Evolutionary conservation across 2,113 vertebrate genomes (phyloP).

Genomic region (Orcinus orca): DNA sequence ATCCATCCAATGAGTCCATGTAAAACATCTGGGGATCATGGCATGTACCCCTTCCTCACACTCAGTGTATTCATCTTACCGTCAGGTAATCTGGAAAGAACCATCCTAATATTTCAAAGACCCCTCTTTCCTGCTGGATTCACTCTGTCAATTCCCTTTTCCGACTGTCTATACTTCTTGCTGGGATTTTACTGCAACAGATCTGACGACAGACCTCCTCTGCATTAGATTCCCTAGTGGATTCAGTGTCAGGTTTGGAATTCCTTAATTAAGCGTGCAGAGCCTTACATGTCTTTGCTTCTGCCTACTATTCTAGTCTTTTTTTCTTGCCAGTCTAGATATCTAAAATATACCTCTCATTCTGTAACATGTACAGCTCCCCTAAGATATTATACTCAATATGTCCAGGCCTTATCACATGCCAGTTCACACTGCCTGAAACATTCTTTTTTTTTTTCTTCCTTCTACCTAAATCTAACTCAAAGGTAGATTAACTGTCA

Average conservation of each 20-base stretch:
- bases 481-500: neutral
- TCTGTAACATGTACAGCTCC: neutral
- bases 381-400: neutral
- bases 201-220: neutral
- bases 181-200: neutral
- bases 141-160: neutral
- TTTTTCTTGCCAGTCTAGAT: neutral
- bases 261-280: neutral
- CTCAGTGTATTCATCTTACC: neutral
- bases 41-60: neutral
- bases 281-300: neutral
- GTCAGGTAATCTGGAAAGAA: neutral
- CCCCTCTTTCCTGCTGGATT: neutral
- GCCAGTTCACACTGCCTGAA: neutral
- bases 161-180: neutral
- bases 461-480: neutral
- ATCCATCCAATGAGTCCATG: neutral
- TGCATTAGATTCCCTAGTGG: neutral
- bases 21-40: neutral
- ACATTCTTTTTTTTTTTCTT: neutral
- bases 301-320: neutral
- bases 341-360: too few relatives aligned
- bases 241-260: neutral
- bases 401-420: neutral
- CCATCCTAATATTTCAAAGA: neutral